Evolutionary conservation across 2,797 vertebrate genomes (phyloP).

Genomic region (Alauda arvensis): DNA sequence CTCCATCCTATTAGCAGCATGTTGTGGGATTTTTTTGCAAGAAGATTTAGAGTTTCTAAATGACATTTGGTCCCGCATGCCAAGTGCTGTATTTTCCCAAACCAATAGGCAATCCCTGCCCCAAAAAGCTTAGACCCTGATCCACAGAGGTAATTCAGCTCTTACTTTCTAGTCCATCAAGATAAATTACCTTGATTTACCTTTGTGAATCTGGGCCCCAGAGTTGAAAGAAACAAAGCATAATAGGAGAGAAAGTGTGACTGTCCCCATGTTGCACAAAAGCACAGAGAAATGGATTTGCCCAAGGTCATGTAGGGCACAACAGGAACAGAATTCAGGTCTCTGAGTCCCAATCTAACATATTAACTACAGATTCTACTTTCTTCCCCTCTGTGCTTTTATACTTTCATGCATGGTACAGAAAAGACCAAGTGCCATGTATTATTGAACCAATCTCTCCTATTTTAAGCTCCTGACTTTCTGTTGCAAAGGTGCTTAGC

Average conservation of each 20-base stretch:
- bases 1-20: background rate
- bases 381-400: slow-evolving; percentile 16
- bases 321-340: slow-evolving; percentile 21
- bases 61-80: background rate
- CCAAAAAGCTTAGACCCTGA: background rate
- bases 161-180: background rate
- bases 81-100: background rate
- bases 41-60: slow-evolving; percentile 7
- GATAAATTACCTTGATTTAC: slow-evolving; percentile 38
- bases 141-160: slow-evolving; percentile 1
- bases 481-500: background rate
- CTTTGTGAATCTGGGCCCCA: background rate
- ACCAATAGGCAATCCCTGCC: background rate
- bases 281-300: slow-evolving; percentile 28
- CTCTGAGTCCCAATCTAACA: slow-evolving; percentile 16
- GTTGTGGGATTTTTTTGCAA: background rate
- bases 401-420: background rate
- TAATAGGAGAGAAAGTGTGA: slow-evolving; percentile 4
- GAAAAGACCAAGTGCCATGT: slow-evolving; percentile 5
- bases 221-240: slow-evolving; percentile 18
- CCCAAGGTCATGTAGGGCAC: slow-evolving; percentile 9
- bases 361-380: slow-evolving; percentile 15
- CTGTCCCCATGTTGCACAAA: background rate
- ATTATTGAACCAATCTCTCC: slow-evolving; percentile 5
- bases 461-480: slow-evolving; percentile 2